Evolutionary conservation across 2,797 vertebrate species (phyloP).

Genomic region (Amblyopsis hoosieri): DNA sequence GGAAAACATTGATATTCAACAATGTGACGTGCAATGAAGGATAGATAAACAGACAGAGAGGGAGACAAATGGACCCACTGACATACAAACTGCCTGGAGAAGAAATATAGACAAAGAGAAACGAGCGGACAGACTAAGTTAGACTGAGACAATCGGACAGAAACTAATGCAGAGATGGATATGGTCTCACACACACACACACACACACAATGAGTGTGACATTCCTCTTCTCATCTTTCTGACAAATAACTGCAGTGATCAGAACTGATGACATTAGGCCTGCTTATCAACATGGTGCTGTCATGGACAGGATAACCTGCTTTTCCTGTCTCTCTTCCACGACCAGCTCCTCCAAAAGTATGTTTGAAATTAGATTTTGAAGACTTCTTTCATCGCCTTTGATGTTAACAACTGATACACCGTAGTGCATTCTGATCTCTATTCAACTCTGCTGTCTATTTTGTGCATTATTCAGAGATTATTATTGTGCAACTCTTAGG

Average conservation of each 20-base stretch:
- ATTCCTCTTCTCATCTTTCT: conserved; percentile 12
- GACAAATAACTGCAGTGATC: conserved; percentile 6
- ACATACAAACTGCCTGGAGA: conserved; percentile 13
- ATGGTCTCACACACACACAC: not conserved
- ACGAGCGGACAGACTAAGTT: not conserved
- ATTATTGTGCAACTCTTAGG: conserved; percentile 34
- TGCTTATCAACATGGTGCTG: conserved; percentile 11
- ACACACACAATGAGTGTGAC: not conserved
- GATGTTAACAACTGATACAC: conserved; percentile 5
- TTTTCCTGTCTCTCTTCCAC: not conserved
- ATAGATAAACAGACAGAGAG: not conserved
- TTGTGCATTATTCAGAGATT: conserved; percentile 18
- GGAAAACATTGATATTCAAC: conserved; percentile 19
- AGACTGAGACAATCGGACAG: not conserved
- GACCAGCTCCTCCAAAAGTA: not conserved
- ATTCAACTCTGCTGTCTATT: conserved; percentile 21
- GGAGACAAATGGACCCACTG: not conserved
- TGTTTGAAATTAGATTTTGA: conserved; percentile 1
- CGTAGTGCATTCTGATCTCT: not conserved
- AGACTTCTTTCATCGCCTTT: not conserved
- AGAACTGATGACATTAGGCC: not conserved
- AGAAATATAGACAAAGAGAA: conserved; percentile 1
- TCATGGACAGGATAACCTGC: conserved; percentile 1
- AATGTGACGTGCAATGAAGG: conserved; percentile 8
- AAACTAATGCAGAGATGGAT: too few relatives aligned